phyloP scores from a whole-genome alignment of 2,797 vertebrate genomes.

The Jordanella pulchra region DNA sequence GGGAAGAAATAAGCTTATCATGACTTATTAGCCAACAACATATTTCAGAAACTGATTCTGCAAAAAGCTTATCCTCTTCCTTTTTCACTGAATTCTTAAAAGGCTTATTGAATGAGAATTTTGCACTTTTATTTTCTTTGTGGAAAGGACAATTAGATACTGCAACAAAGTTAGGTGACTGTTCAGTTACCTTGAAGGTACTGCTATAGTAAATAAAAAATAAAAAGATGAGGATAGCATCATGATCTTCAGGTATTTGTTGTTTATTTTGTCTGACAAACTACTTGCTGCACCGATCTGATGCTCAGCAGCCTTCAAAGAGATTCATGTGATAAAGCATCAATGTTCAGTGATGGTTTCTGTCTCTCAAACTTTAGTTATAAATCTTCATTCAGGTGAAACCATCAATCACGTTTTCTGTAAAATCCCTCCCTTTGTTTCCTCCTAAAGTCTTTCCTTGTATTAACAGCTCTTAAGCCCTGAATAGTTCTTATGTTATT shows the following conservation, averaged over 20 bases:
- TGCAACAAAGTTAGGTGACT: neutral
- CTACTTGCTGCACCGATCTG: neutral
- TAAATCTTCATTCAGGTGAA: neutral
- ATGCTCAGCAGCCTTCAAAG: neutral
- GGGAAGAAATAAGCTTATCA: neutral
- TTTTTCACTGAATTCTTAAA: neutral
- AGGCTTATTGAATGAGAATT: neutral
- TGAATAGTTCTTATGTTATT: neutral
- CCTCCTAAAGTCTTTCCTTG: neutral
- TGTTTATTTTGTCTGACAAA: constrained; percentile 2
- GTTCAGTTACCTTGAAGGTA: neutral
- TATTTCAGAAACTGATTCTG: neutral
- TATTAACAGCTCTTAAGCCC: neutral
- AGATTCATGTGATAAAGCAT: neutral
- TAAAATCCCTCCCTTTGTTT: neutral
- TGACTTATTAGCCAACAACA: neutral
- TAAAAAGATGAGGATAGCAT: neutral
- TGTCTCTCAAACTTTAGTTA: neutral
- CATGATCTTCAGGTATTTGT: neutral
- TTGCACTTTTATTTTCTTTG: neutral
- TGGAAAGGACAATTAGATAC: neutral
- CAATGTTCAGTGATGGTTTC: neutral
- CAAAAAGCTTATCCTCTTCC: neutral
- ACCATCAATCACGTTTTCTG: neutral
- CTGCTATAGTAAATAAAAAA: neutral